Conservation (phyloP, 2,113 vertebrate species). For the Ahaetulla prasina region DNA sequence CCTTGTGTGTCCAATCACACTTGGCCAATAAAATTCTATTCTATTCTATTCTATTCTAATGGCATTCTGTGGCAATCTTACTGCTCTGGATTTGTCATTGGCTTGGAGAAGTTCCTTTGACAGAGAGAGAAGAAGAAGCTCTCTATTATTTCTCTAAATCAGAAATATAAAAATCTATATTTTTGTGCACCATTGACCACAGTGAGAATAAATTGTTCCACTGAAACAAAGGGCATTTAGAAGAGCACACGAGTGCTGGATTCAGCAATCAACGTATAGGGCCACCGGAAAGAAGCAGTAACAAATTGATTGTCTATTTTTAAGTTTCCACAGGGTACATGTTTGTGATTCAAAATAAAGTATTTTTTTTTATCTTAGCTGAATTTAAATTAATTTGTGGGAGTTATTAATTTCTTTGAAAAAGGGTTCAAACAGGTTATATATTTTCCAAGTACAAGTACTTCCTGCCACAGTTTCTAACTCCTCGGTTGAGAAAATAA, state of each 20-base stretch:
- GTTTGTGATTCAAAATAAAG: conserved; percentile 45
- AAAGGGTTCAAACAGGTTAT: conserved; percentile 20
- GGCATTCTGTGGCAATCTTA: not conserved
- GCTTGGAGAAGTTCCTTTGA: not conserved
- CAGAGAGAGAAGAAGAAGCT: not conserved
- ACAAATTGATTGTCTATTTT: conserved; percentile 45
- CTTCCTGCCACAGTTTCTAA: conserved; percentile 54
- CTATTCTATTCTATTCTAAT: too few relatives aligned
- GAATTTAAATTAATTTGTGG: conserved; percentile 66
- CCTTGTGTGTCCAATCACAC: too few relatives aligned
- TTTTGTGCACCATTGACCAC: not conserved
- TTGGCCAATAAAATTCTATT: too few relatives aligned
- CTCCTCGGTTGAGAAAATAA: conserved; percentile 73
- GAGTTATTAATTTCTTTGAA: conserved; percentile 71
- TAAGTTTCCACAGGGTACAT: conserved; percentile 41
- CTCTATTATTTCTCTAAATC: not conserved
- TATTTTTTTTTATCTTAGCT: conserved; percentile 53
- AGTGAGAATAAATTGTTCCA: not conserved
- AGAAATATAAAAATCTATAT: not conserved
- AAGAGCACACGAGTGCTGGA: not conserved
- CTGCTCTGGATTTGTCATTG: not conserved
- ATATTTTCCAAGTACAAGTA: conserved; percentile 51
- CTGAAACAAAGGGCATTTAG: not conserved
- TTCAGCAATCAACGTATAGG: not conserved
- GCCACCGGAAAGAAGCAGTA: not conserved